Evolutionary conservation across 2,113 vertebrate species (phyloP).

Genomic region (Zosterops lateralis): DNA sequence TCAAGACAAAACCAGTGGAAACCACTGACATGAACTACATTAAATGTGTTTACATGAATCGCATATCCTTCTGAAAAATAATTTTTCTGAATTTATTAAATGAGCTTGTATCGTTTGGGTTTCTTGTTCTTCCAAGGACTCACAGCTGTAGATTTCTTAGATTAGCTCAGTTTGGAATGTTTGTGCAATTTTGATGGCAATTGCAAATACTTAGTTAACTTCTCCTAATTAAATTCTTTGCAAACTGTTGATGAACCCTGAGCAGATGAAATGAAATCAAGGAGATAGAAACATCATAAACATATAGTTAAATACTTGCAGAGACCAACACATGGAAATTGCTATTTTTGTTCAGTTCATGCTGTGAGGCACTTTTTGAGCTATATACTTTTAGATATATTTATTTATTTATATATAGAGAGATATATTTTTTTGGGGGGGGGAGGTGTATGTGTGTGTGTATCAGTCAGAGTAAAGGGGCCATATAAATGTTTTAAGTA

Average conservation of each 20-base stretch:
- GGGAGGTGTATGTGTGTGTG: not conserved
- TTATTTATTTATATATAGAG: no score
- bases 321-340: not conserved
- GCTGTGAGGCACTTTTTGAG: not conserved
- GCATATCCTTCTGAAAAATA: not conserved
- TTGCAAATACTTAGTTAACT: not conserved
- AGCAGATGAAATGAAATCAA: not conserved
- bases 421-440: no score
- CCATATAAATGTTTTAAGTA: not conserved
- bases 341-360: not conserved
- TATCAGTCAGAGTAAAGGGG: not conserved
- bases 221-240: conserved; percentile 2
- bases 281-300: not conserved
- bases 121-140: not conserved
- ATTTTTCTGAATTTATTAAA: not conserved
- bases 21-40: conserved; percentile 67
- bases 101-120: not conserved
- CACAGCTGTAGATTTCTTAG: not conserved
- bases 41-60: conserved; percentile 60
- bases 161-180: not conserved
- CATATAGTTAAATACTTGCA: not conserved
- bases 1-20: conserved; percentile 75
- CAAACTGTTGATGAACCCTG: not conserved
- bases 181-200: not conserved
- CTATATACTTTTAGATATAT: not conserved